Conservation (phyloP, 1,140 invertebrate species). For the Drosophila nigromelanica region DNA sequence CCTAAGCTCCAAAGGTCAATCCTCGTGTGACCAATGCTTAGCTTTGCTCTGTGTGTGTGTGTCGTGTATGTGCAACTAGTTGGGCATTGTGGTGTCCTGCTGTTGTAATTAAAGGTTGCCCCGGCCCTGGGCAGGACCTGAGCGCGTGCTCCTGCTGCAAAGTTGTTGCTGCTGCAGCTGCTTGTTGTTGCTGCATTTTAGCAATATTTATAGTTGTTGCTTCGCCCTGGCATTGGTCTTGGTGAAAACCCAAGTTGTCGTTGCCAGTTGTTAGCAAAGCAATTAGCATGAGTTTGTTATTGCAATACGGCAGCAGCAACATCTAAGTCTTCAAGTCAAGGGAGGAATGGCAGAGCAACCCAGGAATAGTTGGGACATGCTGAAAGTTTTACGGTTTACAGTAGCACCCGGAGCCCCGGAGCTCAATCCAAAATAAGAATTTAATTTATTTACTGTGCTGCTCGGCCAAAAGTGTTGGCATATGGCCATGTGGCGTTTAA, state of each 20-base stretch:
- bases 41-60: conserved; percentile 27
- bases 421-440: conserved; percentile 56
- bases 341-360: too few species aligned
- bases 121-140: conserved; percentile 29
- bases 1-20: conserved; percentile 67
- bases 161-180: conserved; percentile 15
- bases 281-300: conserved; percentile 82
- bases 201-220: conserved; percentile 72
- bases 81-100: conserved; percentile 53
- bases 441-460: conserved; percentile 79
- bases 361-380: conserved; percentile 33
- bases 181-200: conserved; percentile 51
- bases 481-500: conserved; percentile 68
- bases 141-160: conserved; percentile 26
- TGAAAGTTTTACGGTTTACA: conserved; percentile 52
- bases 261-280: conserved; percentile 79
- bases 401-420: not conserved
- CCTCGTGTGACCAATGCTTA: conserved; percentile 42
- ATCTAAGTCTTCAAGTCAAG: conserved; percentile 18
- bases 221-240: conserved; percentile 47
- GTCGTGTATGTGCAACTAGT: conserved; percentile 57
- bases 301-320: conserved; percentile 62
- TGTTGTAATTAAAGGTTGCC: conserved; percentile 76
- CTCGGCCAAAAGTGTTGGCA: conserved; percentile 57
- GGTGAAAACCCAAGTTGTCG: conserved; percentile 58